Percentiles rank a stretch among this genome's conserved stretches.
Conservation (phyloP, 1,140 invertebrate species). For the Panulirus ornatus region DNA sequence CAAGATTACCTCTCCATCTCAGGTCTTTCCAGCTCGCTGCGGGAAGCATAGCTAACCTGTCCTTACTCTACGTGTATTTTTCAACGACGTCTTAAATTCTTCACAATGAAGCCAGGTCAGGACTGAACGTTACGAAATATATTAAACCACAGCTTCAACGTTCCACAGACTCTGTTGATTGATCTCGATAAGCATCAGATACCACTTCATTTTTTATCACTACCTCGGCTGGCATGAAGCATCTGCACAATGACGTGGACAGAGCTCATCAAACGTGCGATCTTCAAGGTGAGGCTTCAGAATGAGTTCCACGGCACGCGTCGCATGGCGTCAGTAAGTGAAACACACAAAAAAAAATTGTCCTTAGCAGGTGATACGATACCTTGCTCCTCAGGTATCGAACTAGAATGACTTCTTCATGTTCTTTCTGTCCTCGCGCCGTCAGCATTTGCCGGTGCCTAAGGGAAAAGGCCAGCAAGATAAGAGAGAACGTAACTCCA, state of each 20-base stretch:
- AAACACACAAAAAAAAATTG: not conserved
- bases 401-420: not conserved
- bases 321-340: conserved; percentile 1
- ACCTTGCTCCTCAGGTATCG: not conserved
- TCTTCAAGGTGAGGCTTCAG: not conserved
- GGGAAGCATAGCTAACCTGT: not conserved
- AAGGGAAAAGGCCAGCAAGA: not conserved
- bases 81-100: not conserved
- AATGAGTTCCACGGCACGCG: too few species aligned
- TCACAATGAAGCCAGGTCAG: not conserved
- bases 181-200: not conserved
- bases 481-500: too few species aligned
- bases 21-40: not conserved
- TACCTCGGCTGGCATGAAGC: not conserved
- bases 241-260: not conserved
- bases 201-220: not conserved
- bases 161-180: not conserved
- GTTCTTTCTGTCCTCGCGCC: not conserved
- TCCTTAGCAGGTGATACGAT: not conserved
- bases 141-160: not conserved
- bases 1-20: too few species aligned
- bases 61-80: too few species aligned
- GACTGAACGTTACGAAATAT: too few species aligned
- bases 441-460: not conserved
- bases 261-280: not conserved